Percentiles rank a stretch among this genome's conserved stretches.
These are phyloP conservation scores for Scaeva pyrastri DNA, from an alignment of 2,888 invertebrate species.

Conservation along the genomic window DNA sequence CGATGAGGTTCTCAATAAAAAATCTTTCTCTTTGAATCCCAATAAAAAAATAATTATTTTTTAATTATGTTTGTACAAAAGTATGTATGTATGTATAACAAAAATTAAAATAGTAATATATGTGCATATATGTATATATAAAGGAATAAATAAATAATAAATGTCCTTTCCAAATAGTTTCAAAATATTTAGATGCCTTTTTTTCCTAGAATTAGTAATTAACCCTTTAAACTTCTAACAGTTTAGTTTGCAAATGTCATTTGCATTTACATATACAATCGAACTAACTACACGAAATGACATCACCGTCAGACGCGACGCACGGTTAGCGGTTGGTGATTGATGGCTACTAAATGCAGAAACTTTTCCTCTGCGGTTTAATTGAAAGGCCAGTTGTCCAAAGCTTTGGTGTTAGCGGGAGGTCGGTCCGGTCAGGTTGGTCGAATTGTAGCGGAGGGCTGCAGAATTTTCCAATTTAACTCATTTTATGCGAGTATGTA, in stretches of 20 bases:
- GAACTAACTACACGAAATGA: not conserved
- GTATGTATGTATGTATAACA: too few relatives aligned
- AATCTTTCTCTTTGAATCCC: too few relatives aligned
- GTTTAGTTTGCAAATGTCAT: slow-evolving; percentile 18
- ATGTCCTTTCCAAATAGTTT: too few relatives aligned
- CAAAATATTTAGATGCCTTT: too few relatives aligned
- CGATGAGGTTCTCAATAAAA: too few relatives aligned
- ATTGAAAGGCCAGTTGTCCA: slow-evolving; percentile 17
- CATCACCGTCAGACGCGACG: not conserved
- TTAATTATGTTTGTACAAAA: too few relatives aligned
- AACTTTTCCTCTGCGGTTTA: slow-evolving; percentile 28
- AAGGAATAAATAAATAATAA: not conserved
- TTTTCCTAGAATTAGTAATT: not conserved
- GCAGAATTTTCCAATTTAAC: slow-evolving; percentile 23
- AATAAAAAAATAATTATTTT: too few relatives aligned
- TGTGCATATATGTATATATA: too few relatives aligned
- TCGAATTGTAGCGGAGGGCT: not conserved
- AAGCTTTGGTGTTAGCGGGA: slow-evolving; percentile 19
- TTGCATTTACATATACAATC: not conserved
- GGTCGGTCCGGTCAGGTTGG: not conserved
- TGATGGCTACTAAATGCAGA: slow-evolving; percentile 34
- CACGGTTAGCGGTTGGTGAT: slow-evolving; percentile 10
- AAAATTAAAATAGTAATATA: too few relatives aligned
- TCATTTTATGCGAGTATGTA: not conserved
- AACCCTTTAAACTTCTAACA: slow-evolving; percentile 4